These are phyloP conservation scores for Leptopilina myrica DNA, from an alignment of 2,888 invertebrate species.

Conservation along the genomic window DNA sequence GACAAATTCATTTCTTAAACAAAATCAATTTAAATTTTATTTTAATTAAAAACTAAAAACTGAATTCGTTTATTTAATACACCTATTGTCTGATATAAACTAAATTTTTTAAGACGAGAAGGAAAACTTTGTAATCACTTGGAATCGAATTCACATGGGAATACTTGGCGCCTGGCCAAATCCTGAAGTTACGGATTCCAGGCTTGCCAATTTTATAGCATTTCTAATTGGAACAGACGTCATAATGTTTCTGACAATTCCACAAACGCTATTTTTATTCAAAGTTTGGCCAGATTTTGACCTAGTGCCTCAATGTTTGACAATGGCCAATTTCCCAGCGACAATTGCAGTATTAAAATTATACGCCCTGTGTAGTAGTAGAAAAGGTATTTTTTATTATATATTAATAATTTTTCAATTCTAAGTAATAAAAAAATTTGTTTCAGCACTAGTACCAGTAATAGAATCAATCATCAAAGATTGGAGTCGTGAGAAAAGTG, in stretches of 20 bases:
- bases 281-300: slow-evolving; percentile 50
- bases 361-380: slow-evolving; percentile 43
- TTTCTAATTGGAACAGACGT: slow-evolving; percentile 42
- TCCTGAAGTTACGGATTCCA: not conserved
- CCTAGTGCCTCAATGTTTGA: slow-evolving; percentile 43
- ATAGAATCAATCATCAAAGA: slow-evolving; percentile 43
- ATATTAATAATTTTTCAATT: not conserved
- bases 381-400: slow-evolving; percentile 45
- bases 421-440: not conserved
- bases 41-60: too few relatives aligned
- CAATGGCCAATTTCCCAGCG: slow-evolving; percentile 45
- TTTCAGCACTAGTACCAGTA: slow-evolving; percentile 44
- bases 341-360: slow-evolving; percentile 45
- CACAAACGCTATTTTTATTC: slow-evolving; percentile 42
- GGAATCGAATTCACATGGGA: slow-evolving; percentile 56
- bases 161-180: slow-evolving; percentile 62
- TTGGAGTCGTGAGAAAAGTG: slow-evolving; percentile 39
- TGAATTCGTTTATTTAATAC: too few relatives aligned
- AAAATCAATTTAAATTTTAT: too few relatives aligned
- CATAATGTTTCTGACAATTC: slow-evolving; percentile 43
- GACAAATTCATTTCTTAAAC: too few relatives aligned
- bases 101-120: not conserved
- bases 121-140: slow-evolving; percentile 52
- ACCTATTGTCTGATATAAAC: too few relatives aligned
- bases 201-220: not conserved